Evolutionary conservation across 2,797 vertebrate genomes (phyloP), one percentile per base, ranked within the genome.

Genomic region (Typhlichthys eigenmanni): DNA sequence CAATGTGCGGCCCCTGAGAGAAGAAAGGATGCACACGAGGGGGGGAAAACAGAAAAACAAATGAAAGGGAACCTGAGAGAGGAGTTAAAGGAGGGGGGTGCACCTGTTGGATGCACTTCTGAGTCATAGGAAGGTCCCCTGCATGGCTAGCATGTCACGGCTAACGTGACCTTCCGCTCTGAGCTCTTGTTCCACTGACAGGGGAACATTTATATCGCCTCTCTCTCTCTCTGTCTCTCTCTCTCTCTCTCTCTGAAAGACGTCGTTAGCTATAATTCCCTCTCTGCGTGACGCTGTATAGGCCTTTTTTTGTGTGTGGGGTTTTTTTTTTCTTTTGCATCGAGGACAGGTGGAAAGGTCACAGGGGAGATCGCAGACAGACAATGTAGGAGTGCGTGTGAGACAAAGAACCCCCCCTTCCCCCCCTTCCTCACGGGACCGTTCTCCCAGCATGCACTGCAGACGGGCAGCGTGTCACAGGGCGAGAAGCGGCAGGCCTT

Each of bases 1-100:
- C 93, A 85, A 95, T 95, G 81, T 95, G 94, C 76, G 92, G 94
- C 79, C 93, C 94, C 96, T 97, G 87, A 62, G 57, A 38, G 59
- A 50, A 71, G 16, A 68, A 61, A 14, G 7, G 57, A 16, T 49
- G 57, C 62, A 19, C 19, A 19, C 19, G 50, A 7, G 10, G 49
- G 38, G 34, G 32, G 61, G 53, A n/a, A 70, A 47, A 24, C 10
- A 19, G 29, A 62, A 17, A 3, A 51, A 9, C 8, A n/a, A 51
- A n/a, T 14, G 49, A 51, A n/a, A 17, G 49, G 12, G 16, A 1
- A 19, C 51, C 10, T 52, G 51, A 13, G 19, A 29, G 53, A n/a
- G 54, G 24, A 16, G 24, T 19, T 32, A 17, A 17, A 6, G 49
- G 52, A 54, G 74, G 73, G 45, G 64, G 66, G 32, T 58, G 24